Percentiles rank a stretch among this genome's conserved stretches.
These are phyloP conservation scores for Maniola jurtina DNA, from an alignment of 1,140 invertebrate genomes.

Conservation along the genomic window DNA sequence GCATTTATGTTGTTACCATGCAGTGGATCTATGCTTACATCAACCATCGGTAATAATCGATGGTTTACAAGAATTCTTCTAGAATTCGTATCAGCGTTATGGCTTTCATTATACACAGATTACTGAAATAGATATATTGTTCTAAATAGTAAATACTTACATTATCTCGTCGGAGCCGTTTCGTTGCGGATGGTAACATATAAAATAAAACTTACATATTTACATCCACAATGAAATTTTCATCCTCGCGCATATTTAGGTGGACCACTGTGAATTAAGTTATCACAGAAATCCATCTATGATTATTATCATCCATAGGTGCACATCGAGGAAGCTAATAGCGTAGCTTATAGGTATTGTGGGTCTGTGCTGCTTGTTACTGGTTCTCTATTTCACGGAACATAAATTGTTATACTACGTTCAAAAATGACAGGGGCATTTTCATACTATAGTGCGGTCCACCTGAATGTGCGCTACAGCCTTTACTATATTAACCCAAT, in stretches of 20 bases:
- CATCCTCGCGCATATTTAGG: constrained; percentile 2
- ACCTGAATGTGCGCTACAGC: constrained; percentile 5
- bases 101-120: constrained; percentile 57
- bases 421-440: not conserved
- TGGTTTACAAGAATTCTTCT: constrained; percentile 49
- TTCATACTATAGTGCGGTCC: not conserved
- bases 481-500: constrained; percentile 24
- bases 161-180: constrained; percentile 71
- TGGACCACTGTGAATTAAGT: not conserved
- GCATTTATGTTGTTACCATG: constrained; percentile 64
- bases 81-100: constrained; percentile 41
- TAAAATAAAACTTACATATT: constrained; percentile 54
- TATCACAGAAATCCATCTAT: not conserved
- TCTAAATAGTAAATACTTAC: constrained; percentile 71
- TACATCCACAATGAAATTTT: constrained; percentile 39
- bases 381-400: not conserved
- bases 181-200: constrained; percentile 73
- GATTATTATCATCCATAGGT: not conserved
- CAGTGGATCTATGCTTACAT: constrained; percentile 58
- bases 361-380: no score
- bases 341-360: no score
- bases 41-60: constrained; percentile 64
- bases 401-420: not conserved
- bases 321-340: no score
- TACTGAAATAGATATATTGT: constrained; percentile 47